Base-by-base conservation (phyloP, 1,140 invertebrate species). In the Lasaia peninsularis region DNA sequence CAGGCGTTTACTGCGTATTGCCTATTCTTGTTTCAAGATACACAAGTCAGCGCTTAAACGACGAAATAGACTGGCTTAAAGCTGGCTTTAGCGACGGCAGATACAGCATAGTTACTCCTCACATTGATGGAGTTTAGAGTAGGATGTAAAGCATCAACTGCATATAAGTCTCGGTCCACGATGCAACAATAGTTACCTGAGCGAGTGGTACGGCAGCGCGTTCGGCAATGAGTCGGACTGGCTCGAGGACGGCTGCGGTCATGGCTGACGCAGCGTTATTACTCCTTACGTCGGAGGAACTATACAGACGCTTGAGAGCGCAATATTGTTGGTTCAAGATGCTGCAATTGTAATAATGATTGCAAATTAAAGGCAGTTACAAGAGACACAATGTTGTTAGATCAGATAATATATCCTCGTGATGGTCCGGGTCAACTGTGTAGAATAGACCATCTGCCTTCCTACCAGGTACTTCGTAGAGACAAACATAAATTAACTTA, bases 321-420 rank as follows among this genome's bases (percentile, higher is more conserved):
- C 83, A 84, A 71, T 82, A 84, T 49, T 75, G 63, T 48, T 86
- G 80, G 61, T 84, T 79, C 34, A 80, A 18, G 48, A 78, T 62
- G 7, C 82, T 86, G 62, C 0, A 37, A 37, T 5, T 9, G 32
- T 16, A 10, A 55, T 7, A 32, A 35, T 5, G 0, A 37, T 33
- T 11, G 7, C 33, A 20, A 51, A 55, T 51, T 58, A n/a, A 32
- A 24, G 24, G 24, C 24, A 24, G 24, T 24, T n/a, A n/a, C n/a
- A n/a, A n/a, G n/a, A n/a, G n/a, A n/a, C n/a, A n/a, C n/a, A n/a
- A n/a, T n/a, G n/a, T n/a, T n/a, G n/a, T n/a, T n/a, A n/a, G n/a
- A n/a, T n/a, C n/a, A n/a, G n/a, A n/a, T n/a, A n/a, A n/a, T n/a
- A n/a, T n/a, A n/a, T n/a, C n/a, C n/a, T n/a, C n/a, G n/a, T n/a